Evolutionary conservation across 2,888 invertebrate genomes (phyloP), one percentile per base, ranked within the genome.

Genomic region (Galerucella pusilla): DNA sequence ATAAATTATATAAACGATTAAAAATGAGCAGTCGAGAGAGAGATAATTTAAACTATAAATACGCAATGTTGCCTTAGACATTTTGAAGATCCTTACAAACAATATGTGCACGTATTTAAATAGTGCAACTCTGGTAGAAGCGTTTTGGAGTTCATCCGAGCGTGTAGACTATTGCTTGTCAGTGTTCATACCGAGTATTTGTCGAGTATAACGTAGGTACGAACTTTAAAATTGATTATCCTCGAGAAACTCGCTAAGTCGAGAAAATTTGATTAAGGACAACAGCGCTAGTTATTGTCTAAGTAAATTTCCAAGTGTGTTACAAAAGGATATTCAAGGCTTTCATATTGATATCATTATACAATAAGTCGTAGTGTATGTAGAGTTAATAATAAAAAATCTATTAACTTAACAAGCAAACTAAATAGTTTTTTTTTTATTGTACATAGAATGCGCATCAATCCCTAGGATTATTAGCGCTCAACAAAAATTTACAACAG

Each of bases 161-260:
- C 57, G 57, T n/a, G 20, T 9, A 11, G 20, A 57, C 57, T 20
- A 57, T 57, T 57, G 16, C 16, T 57, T 57, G 57, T 57, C 57
- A 57, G 57, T 57, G 57, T 57, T 57, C 57, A 57, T 57, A 20
- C 7, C n/a, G 6, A 54, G 57, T 57, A 57, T 57, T 57, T 16
- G 57, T 9, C 9, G 20, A 57, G 20, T 16, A 20, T 7, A 57
- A 57, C 20, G 57, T 20, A 57, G 57, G 16, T 16, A 16, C 10
- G 20, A 57, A 57, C 57, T 57, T 57, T 57, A 57, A 57, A 57
- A 57, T 57, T 57, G 57, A 57, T 57, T 57, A 57, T 57, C 57
- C 20, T 57, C 57, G 16, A 57, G 57, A 57, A 20, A 16, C 3
- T 57, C 57, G 20, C 57, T 20, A 57, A 57, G 57, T 20, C 57